phyloP scores from a whole-genome alignment of 2,113 vertebrate genomes.

The Ibidorhyncha struthersii region DNA sequence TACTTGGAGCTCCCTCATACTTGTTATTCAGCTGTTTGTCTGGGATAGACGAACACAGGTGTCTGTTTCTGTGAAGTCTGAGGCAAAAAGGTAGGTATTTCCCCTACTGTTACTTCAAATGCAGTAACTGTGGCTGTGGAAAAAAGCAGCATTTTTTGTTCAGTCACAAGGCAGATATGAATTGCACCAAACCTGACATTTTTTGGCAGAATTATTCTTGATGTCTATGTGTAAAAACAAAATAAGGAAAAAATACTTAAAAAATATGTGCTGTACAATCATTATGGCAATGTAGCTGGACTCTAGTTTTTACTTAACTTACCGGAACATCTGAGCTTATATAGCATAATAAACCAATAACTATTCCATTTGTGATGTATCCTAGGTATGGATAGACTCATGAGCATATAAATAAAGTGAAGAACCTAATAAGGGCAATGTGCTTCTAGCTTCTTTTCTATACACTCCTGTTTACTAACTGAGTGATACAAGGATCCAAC shows the following conservation, averaged over 20 bases:
- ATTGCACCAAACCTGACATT: background rate
- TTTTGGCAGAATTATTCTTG: background rate
- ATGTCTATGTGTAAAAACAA: background rate
- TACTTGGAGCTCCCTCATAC: background rate
- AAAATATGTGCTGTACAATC: background rate
- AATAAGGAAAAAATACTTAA: background rate
- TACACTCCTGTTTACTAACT: background rate
- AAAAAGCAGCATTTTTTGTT: background rate
- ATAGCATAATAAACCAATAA: background rate
- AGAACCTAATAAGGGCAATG: background rate
- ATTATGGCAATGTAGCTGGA: background rate
- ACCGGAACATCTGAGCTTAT: background rate
- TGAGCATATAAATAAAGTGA: background rate
- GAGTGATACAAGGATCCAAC: background rate
- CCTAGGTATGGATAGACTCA: background rate
- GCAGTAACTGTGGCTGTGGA: background rate
- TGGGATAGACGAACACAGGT: background rate
- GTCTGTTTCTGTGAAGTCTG: background rate
- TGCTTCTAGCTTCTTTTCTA: background rate
- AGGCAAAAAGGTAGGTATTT: background rate
- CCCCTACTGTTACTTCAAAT: background rate
- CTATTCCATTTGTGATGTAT: background rate
- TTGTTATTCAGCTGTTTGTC: background rate
- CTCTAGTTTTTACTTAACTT: background rate
- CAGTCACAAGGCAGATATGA: background rate